These are phyloP conservation scores for Tokudaia tokunoshimensis DNA, from an alignment of 2,797 vertebrate species.

Conservation along the genomic window DNA sequence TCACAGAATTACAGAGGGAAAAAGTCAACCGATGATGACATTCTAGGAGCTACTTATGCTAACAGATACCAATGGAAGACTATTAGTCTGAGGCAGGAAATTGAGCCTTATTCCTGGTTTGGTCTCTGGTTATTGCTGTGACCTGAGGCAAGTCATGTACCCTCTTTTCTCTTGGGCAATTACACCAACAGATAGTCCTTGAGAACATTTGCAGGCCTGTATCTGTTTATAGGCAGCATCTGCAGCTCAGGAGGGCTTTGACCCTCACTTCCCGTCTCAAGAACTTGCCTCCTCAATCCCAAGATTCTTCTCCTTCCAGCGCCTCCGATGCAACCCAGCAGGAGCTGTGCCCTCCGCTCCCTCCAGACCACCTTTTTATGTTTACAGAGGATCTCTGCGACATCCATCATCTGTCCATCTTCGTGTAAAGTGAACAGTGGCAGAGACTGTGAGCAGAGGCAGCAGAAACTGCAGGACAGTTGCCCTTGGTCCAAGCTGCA, in stretches of 20 bases:
- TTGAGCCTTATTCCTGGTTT: not conserved
- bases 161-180: not conserved
- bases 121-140: not conserved
- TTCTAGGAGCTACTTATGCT: not conserved
- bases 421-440: not conserved
- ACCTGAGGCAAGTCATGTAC: not conserved
- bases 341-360: not conserved
- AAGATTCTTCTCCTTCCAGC: not conserved
- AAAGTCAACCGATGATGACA: not conserved
- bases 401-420: not conserved
- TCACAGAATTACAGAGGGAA: constrained; percentile 8
- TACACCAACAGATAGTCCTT: not conserved
- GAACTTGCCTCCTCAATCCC: not conserved
- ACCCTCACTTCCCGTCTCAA: not conserved
- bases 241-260: not conserved
- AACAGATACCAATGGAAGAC: not conserved
- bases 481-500: not conserved
- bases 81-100: not conserved
- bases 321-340: not conserved
- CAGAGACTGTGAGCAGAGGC: not conserved
- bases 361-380: not conserved
- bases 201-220: not conserved
- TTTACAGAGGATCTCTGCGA: not conserved
- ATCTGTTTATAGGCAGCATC: not conserved
- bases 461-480: not conserved